Evolutionary conservation across 2,888 invertebrate genomes (phyloP).

Genomic region (Dolichomitus sp.): DNA sequence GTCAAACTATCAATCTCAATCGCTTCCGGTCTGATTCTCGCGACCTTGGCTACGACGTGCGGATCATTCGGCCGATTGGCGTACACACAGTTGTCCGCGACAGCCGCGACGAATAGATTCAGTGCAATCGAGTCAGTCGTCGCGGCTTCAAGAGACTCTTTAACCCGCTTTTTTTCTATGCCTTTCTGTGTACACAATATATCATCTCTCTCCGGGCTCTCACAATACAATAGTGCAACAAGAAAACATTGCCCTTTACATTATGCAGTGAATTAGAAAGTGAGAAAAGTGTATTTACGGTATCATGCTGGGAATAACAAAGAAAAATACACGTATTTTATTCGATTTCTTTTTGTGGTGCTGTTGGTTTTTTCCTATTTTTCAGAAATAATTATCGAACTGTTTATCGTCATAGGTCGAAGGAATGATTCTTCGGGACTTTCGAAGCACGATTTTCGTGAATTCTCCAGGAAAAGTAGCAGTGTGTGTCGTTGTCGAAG

Average conservation of each 20-base stretch:
- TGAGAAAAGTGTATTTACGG: neutral
- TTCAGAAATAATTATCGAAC: neutral
- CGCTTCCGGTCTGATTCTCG: constrained; percentile 68
- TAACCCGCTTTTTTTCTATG: constrained; percentile 13
- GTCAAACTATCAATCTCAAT: constrained; percentile 70
- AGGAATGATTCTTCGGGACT: neutral
- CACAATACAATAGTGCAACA: neutral
- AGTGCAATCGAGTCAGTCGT: constrained; percentile 40
- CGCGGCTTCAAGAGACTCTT: constrained; percentile 38
- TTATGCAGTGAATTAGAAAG: neutral
- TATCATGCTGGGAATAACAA: neutral
- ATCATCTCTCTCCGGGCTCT: neutral
- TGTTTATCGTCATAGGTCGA: neutral
- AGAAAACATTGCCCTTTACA: neutral
- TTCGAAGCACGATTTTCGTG: constrained; percentile 29
- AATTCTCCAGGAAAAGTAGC: constrained; percentile 48
- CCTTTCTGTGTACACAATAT: constrained; percentile 1
- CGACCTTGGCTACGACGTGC: constrained; percentile 64
- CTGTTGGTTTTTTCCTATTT: constrained; percentile 8
- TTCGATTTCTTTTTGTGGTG: constrained; percentile 18
- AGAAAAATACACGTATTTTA: neutral
- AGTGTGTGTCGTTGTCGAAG: constrained; percentile 12
- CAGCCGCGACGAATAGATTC: constrained; percentile 49
- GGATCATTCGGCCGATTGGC: constrained; percentile 65
- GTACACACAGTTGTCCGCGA: constrained; percentile 14